A percentile compares a stretch with the other conserved stretches of the same genome.
phyloP scores from a whole-genome alignment of 2,113 vertebrate species.

The Polyodon spathula region DNA sequence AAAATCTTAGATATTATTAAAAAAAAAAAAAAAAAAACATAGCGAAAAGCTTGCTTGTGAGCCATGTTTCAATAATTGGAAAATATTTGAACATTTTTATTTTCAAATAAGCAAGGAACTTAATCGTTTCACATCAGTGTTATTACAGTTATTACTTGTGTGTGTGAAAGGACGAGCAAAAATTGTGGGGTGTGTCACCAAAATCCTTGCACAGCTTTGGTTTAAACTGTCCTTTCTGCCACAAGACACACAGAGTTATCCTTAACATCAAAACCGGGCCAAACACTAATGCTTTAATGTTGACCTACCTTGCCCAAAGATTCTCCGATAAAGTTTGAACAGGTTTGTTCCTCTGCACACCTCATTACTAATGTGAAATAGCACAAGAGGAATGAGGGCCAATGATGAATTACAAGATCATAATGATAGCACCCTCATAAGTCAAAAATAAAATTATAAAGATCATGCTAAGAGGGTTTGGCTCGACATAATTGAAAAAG shows the following conservation, averaged over 20 bases:
- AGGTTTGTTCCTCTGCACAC: slow-evolving; percentile 61
- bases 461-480: slow-evolving; percentile 36
- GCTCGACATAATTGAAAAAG: slow-evolving; percentile 11
- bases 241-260: slow-evolving; percentile 59
- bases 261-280: slow-evolving; percentile 72
- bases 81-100: no score
- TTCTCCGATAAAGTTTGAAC: slow-evolving; percentile 62
- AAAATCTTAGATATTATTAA: no score
- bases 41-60: no score
- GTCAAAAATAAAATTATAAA: slow-evolving; percentile 62
- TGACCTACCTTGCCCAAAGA: slow-evolving; percentile 69
- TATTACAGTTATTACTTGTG: no score
- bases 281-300: slow-evolving; percentile 47
- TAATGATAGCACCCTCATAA: slow-evolving; percentile 63
- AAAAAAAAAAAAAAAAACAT: no score
- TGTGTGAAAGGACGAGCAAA: no score
- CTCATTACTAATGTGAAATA: slow-evolving; percentile 67
- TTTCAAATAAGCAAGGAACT: no score
- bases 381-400: slow-evolving; percentile 48
- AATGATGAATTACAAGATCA: slow-evolving; percentile 63
- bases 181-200: no score
- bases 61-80: no score
- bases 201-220: no score
- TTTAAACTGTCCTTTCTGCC: no score
- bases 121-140: no score